Evolutionary conservation across 2,797 vertebrate genomes (phyloP).

Genomic region (Vultur gryphus): DNA sequence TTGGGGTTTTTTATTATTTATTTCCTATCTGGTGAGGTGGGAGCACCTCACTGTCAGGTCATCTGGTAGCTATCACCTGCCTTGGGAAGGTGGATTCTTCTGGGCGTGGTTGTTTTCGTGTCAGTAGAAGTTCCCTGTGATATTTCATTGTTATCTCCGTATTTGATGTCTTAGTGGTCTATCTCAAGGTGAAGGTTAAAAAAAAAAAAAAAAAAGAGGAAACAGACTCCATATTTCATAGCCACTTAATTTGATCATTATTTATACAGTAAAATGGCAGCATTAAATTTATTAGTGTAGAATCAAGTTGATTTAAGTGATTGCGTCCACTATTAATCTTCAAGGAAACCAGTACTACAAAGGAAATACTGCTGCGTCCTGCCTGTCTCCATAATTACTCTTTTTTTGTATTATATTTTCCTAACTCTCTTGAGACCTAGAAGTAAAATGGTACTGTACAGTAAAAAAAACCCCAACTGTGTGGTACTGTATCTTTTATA

Average conservation of each 20-base stretch:
- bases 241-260: neutral
- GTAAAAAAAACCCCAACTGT: neutral
- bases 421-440: neutral
- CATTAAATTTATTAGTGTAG: neutral
- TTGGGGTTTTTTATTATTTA: neutral
- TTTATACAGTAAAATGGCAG: neutral
- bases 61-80: neutral
- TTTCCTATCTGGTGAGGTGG: neutral
- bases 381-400: neutral
- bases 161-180: neutral
- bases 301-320: neutral
- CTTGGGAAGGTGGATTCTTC: neutral
- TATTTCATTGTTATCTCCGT: neutral
- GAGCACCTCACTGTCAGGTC: neutral
- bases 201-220: neutral
- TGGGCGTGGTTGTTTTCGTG: fast-evolving
- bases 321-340: neutral
- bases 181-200: neutral
- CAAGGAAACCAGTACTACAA: neutral
- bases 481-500: neutral
- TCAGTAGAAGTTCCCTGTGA: neutral
- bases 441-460: neutral
- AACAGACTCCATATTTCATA: neutral
- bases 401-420: neutral
- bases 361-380: neutral